Evolutionary conservation across 2,888 invertebrate species (phyloP), one percentile per base, ranked within the genome.

Genomic region (Oligia latruncula): DNA sequence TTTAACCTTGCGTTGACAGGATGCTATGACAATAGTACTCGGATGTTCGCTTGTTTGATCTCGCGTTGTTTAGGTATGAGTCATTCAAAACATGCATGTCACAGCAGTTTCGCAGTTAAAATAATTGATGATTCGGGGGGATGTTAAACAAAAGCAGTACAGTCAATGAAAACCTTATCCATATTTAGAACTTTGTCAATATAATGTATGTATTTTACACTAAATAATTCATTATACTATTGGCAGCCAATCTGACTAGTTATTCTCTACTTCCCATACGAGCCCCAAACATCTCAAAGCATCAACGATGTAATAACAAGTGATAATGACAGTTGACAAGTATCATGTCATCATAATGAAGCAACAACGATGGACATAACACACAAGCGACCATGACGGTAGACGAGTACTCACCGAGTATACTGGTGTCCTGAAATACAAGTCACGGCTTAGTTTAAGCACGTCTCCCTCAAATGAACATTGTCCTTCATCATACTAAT

Each of bases 41-140:
- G 89, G 89, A 89, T 88, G 78, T 89, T 75, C 85, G 89, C 78
- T 86, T 78, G 87, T 89, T 85, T 88, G 88, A 85, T 81, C 83
- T 76, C 76, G 65, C 75, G 67, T 71, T 76, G 60, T 78, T 82
- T 74, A 43, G 17, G 43, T 67, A 81, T 89, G 89, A 89, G n/a
- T 89, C 87, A 89, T 80, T 64, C 43, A 15, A 70, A 64, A 72
- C 35, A 60, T 60, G n/a, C 62, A 72, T 65, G 55, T 15, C n/a
- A 43, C 4, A 71, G 71, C 71, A 77, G 64, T 83, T 79, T 77
- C 64, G 43, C 58, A 74, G 8, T 60, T 52, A 0, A 35, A 20
- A 52, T n/a, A 62, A 67, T 43, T 29, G 35, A 15, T 77, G 76
- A 29, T 65, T 52, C 35, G 49, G 29, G 15, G 15, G 4, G n/a